These are phyloP conservation scores for Clarias laeviceps DNA, from an alignment of 2,797 vertebrate genomes.

Conservation along the genomic window DNA sequence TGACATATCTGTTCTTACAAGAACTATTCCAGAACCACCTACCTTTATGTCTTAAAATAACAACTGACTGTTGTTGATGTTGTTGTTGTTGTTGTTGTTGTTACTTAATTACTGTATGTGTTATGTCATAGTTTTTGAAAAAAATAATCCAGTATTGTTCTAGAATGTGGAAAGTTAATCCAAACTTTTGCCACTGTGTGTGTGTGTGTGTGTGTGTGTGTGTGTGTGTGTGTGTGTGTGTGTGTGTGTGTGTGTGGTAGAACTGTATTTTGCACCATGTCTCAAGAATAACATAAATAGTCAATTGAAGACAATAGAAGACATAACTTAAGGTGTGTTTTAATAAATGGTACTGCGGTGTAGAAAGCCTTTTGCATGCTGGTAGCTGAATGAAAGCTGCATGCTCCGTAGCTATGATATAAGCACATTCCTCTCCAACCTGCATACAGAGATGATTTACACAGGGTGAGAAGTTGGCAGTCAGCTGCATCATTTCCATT, in stretches of 20 bases:
- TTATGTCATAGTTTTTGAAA: too few species aligned
- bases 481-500: slow-evolving; percentile 63
- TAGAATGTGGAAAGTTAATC: too few species aligned
- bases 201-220: background rate
- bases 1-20: too few species aligned
- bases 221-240: too few species aligned
- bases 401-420: slow-evolving; percentile 63
- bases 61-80: too few species aligned
- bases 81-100: too few species aligned
- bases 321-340: background rate
- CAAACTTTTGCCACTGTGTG: too few species aligned
- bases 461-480: slow-evolving; percentile 67
- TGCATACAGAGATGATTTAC: slow-evolving; percentile 71
- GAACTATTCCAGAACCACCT: too few species aligned
- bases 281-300: background rate
- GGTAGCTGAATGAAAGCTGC: slow-evolving; percentile 52
- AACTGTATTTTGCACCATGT: background rate
- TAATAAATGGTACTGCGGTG: background rate
- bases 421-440: slow-evolving; percentile 64
- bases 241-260: background rate
- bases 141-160: too few species aligned
- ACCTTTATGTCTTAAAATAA: too few species aligned
- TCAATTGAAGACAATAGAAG: background rate
- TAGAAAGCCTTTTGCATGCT: slow-evolving; percentile 24
- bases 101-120: too few species aligned